These are phyloP conservation scores for Odontophorus gujanensis DNA, from an alignment of 2,113 vertebrate species.

Conservation along the genomic window DNA sequence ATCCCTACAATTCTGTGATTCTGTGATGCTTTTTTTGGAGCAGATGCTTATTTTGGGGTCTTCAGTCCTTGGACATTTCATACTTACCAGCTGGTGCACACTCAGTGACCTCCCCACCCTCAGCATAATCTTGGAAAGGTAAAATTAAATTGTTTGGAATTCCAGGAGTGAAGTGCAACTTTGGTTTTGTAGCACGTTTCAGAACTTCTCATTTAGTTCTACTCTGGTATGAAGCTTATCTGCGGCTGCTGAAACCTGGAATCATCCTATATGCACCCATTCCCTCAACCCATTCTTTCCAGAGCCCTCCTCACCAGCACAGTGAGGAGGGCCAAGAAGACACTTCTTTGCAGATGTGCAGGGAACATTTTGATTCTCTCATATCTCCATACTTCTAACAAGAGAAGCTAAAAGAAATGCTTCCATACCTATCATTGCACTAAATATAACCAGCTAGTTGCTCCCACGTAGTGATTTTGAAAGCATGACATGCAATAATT, in stretches of 20 bases:
- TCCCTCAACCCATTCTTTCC: rapidly evolving
- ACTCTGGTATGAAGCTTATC: not conserved
- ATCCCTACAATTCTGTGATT: too few relatives aligned
- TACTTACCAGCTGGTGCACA: not conserved
- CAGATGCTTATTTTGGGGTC: not conserved
- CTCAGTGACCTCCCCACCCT: not conserved
- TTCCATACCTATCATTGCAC: not conserved
- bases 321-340: not conserved
- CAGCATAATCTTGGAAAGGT: not conserved
- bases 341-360: not conserved
- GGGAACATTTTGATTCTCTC: not conserved
- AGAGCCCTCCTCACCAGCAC: not conserved
- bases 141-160: not conserved
- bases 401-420: constrained; percentile 39
- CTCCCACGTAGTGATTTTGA: constrained; percentile 29
- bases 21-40: not conserved
- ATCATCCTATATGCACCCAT: not conserved
- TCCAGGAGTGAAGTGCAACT: not conserved
- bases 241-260: not conserved
- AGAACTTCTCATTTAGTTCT: not conserved
- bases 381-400: constrained; percentile 28
- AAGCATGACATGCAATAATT: constrained; percentile 21
- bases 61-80: not conserved
- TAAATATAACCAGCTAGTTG: constrained; percentile 34
- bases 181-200: not conserved